A percentile compares a stretch with the other conserved stretches of the same genome.
Evolutionary conservation across 2,113 vertebrate species (phyloP).

Genomic region (Xyliphius kryptos): DNA sequence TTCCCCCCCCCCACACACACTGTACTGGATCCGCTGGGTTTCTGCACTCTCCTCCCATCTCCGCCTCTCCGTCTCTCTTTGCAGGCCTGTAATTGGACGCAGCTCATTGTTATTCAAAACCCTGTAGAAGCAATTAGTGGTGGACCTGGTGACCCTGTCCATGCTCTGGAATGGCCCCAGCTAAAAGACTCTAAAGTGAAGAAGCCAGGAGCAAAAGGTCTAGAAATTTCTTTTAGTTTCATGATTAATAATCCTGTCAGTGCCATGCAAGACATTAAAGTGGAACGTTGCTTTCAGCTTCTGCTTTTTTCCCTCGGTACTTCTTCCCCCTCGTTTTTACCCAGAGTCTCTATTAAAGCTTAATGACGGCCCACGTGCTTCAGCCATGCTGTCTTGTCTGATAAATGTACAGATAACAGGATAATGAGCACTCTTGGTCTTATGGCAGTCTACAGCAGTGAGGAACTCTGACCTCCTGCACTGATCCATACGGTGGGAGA

Average conservation of each 20-base stretch:
- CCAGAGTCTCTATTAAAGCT: conserved; percentile 90
- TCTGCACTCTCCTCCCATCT: conserved; percentile 40
- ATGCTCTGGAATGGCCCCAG: conserved; percentile 57
- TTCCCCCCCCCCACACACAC: conserved; percentile 26
- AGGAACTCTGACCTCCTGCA: conserved; percentile 61
- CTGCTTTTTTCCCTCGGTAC: conserved; percentile 58
- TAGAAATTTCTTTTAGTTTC: conserved; percentile 75
- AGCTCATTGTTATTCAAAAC: conserved; percentile 68
- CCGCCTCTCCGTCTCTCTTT: conserved; percentile 42
- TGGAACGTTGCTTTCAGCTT: conserved; percentile 71
- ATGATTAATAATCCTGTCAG: conserved; percentile 96
- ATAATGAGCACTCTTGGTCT: conserved; percentile 91
- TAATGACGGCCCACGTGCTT: conserved; percentile 86
- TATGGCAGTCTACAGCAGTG: conserved; percentile 60
- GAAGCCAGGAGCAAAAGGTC: conserved; percentile 77
- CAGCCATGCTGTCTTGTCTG: conserved; percentile 89
- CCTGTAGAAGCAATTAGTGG: conserved; percentile 76
- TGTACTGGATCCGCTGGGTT: conserved; percentile 42
- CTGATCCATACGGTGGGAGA: conserved; percentile 46
- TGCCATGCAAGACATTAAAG: conserved; percentile 87
- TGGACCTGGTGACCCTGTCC: conserved; percentile 65
- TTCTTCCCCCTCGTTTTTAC: conserved; percentile 73
- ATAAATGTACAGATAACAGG: conserved; percentile 96
- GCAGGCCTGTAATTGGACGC: conserved; percentile 70
- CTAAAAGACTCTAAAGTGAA: conserved; percentile 63